Percentiles rank a stretch among this genome's conserved stretches.
Conservation (phyloP, 2,113 vertebrate species). For the Odontophorus gujanensis region DNA sequence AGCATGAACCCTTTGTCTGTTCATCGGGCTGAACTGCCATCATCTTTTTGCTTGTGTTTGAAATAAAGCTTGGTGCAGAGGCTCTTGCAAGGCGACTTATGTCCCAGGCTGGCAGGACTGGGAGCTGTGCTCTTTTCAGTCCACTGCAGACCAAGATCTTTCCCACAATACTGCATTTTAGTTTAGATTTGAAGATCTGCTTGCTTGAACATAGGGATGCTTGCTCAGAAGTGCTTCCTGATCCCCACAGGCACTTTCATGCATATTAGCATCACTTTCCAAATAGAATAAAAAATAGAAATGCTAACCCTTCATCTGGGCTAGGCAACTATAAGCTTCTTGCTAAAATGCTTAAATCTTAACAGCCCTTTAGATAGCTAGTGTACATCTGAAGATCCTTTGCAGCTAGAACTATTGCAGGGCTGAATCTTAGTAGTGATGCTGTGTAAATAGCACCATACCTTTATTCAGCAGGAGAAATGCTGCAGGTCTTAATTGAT, state of each 20-base stretch:
- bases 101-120: neutral
- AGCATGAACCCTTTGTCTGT: neutral
- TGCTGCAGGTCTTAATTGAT: constrained; percentile 3
- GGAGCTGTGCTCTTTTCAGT: constrained; percentile 3
- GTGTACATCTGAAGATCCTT: neutral
- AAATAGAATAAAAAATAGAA: neutral
- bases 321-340: constrained; percentile 20
- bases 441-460: neutral
- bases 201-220: neutral
- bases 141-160: neutral
- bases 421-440: constrained; percentile 20
- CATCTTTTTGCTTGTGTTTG: neutral
- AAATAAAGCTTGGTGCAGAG: neutral
- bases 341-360: constrained; percentile 20
- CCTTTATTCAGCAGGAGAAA: constrained; percentile 37
- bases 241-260: neutral
- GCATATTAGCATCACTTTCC: neutral
- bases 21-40: neutral
- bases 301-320: neutral
- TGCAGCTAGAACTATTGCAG: neutral
- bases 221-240: neutral
- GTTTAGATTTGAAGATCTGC: neutral
- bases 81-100: neutral
- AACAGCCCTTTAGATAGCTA: neutral
- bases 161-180: constrained; percentile 6